These are phyloP conservation scores for Gavia stellata DNA, from an alignment of 2,113 vertebrate species.

Conservation along the genomic window DNA sequence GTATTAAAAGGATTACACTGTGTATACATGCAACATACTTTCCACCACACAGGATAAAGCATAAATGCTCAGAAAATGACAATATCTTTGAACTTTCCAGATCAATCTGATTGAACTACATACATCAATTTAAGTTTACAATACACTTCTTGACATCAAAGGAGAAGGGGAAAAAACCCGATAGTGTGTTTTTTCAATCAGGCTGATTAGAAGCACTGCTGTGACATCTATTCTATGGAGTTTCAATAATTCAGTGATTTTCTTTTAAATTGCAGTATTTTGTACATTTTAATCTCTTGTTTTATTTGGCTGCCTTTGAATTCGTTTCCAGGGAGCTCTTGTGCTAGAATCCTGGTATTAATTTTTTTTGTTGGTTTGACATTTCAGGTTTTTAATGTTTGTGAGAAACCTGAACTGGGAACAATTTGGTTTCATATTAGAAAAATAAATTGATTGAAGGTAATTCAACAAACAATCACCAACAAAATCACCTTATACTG, in stretches of 20 bases:
- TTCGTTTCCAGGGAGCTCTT: background rate
- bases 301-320: conserved; percentile 44
- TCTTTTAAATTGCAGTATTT: conserved; percentile 46
- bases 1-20: background rate
- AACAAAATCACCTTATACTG: background rate
- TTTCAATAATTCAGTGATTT: conserved; percentile 53
- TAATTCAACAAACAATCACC: background rate
- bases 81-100: background rate
- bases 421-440: background rate
- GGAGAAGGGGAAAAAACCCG: rapidly evolving
- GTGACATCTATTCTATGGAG: background rate
- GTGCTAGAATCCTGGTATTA: background rate
- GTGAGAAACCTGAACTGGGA: background rate
- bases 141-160: conserved; percentile 29
- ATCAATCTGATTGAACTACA: conserved; percentile 15
- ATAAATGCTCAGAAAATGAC: background rate
- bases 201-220: background rate
- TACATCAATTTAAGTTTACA: conserved; percentile 27
- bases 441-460: background rate
- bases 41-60: background rate
- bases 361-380: background rate
- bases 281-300: conserved; percentile 40
- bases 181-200: background rate
- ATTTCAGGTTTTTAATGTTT: background rate
- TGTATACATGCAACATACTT: background rate